phyloP scores from a whole-genome alignment of 2,888 invertebrate genomes.

The Eretmocerus hayati region DNA sequence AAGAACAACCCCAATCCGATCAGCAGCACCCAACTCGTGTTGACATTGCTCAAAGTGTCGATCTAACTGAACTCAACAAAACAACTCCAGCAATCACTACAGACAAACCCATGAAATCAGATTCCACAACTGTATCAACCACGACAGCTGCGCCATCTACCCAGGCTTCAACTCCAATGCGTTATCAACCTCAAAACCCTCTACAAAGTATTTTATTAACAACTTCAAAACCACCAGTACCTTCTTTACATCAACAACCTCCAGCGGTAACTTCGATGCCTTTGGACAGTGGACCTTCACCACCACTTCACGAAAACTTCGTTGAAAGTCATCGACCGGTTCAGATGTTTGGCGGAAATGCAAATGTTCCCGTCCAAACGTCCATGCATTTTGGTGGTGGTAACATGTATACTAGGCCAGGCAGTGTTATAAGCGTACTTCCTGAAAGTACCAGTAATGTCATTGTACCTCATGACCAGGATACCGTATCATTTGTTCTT shows the following conservation, averaged over 20 bases:
- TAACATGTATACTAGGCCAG: slow-evolving; percentile 21
- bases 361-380: slow-evolving; percentile 22
- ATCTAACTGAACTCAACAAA: not conserved
- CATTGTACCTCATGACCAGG: slow-evolving; percentile 57
- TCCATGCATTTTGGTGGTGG: slow-evolving; percentile 25
- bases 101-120: slow-evolving; percentile 1
- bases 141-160: not conserved
- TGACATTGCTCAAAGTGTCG: slow-evolving; percentile 2
- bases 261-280: slow-evolving; percentile 34
- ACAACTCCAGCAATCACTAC: not conserved
- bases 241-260: too few species aligned
- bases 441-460: slow-evolving; percentile 57
- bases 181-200: not conserved
- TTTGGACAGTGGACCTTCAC: slow-evolving; percentile 25
- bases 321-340: slow-evolving; percentile 24
- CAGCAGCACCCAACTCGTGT: slow-evolving; percentile 6
- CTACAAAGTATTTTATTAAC: slow-evolving; percentile 11
- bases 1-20: slow-evolving; percentile 21
- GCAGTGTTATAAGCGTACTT: slow-evolving; percentile 19
- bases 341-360: slow-evolving; percentile 17
- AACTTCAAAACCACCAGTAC: slow-evolving; percentile 19
- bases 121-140: slow-evolving; percentile 4
- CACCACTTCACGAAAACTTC: slow-evolving; percentile 27
- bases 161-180: not conserved
- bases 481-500: slow-evolving; percentile 59